Percentiles rank a stretch among this genome's conserved stretches.
Evolutionary conservation across 2,113 vertebrate genomes (phyloP).

Genomic region (Puma concolor): DNA sequence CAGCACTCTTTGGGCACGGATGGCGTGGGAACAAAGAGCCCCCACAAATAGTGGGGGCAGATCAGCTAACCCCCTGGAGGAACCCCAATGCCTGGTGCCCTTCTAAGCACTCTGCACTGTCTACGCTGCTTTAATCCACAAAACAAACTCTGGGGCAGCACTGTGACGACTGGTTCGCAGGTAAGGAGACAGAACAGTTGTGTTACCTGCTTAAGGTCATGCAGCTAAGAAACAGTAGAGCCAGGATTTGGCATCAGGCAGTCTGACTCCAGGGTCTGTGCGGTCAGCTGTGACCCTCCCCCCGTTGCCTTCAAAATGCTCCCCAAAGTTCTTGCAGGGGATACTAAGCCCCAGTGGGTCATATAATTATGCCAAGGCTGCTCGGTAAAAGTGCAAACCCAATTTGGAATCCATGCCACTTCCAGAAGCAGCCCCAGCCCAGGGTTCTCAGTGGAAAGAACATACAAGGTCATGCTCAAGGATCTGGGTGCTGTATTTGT

Average conservation of each 20-base stretch:
- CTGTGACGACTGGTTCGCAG: neutral
- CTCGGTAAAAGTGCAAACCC: fast-evolving
- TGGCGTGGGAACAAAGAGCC: neutral
- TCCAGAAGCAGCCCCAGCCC: fast-evolving
- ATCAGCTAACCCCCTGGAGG: neutral
- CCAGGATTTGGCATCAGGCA: neutral
- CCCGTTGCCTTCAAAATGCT: neutral
- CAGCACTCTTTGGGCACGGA: neutral
- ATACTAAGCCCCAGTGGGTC: neutral
- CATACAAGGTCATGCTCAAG: neutral
- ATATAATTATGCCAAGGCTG: neutral
- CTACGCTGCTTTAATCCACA: neutral
- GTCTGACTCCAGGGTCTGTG: neutral
- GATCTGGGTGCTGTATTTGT: neutral
- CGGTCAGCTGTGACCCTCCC: no score
- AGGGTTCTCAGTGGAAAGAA: neutral
- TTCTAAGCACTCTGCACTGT: neutral
- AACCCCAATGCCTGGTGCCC: no score
- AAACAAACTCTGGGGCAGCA: neutral
- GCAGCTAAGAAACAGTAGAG: no score
- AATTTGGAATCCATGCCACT: neutral
- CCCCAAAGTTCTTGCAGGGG: neutral
- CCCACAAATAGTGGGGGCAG: no score
- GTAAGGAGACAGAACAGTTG: neutral
- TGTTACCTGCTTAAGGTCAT: neutral